Evolutionary conservation across 2,797 vertebrate genomes (phyloP).

Genomic region (Austrolebias charrua): DNA sequence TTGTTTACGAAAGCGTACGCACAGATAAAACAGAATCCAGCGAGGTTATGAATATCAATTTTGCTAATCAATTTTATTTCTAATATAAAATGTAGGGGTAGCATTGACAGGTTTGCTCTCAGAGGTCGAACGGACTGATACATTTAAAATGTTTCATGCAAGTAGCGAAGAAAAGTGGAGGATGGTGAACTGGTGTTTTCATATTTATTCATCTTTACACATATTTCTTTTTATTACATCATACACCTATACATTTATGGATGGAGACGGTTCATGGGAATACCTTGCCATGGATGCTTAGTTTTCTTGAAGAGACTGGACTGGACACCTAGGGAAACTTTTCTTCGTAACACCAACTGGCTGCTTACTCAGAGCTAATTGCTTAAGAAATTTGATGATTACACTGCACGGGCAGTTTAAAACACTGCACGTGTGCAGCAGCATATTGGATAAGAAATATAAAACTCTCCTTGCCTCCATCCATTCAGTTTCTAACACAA

Average conservation of each 20-base stretch:
- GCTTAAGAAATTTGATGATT: conserved; percentile 80
- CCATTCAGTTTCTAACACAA: conserved; percentile 82
- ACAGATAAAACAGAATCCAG: conserved; percentile 82
- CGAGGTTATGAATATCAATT: conserved; percentile 82
- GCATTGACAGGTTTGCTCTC: conserved; percentile 72
- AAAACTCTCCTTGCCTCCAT: conserved; percentile 63
- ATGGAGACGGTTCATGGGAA: conserved; percentile 11
- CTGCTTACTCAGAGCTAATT: conserved; percentile 79
- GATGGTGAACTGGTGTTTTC: conserved; percentile 34
- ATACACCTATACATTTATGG: conserved; percentile 29
- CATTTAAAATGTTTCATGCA: conserved; percentile 51
- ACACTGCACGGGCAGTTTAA: conserved; percentile 75
- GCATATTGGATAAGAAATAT: conserved; percentile 71
- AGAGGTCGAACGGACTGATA: conserved; percentile 51
- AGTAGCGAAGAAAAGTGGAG: conserved; percentile 48
- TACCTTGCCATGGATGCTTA: conserved; percentile 34
- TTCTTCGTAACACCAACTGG: conserved; percentile 64
- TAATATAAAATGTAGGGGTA: conserved; percentile 71
- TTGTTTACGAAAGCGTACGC: conserved; percentile 79
- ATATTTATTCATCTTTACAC: conserved; percentile 15
- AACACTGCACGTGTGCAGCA: conserved; percentile 71
- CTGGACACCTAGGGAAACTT: conserved; percentile 54
- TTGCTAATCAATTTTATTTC: conserved; percentile 81
- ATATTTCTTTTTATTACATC: conserved; percentile 48
- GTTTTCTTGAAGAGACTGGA: conserved; percentile 44